Evolutionary conservation across 2,113 vertebrate genomes (phyloP), one percentile per base, ranked within the genome.

Genomic region (Entomyzon cyanotis): DNA sequence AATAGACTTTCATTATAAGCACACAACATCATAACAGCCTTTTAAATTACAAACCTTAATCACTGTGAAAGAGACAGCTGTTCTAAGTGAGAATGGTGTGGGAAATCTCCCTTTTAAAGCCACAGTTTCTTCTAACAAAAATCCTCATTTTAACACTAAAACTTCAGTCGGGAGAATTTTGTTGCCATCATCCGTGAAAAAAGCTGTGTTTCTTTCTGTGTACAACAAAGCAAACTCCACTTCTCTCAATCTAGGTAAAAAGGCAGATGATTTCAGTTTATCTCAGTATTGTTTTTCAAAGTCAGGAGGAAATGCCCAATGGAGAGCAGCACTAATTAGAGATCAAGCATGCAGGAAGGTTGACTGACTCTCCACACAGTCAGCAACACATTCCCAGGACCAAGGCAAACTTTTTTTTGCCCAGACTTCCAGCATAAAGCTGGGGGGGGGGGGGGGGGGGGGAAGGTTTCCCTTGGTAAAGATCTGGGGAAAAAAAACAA

Each of bases 11-110:
- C 62, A 89, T 84, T 84, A 84, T 55, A 71, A 78, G 74, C 12
- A 89, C 42, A 75, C 55, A 83, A 22, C 37, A 75, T 69, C 41
- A 27, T 37, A 60, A 53, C 49, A 85, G 59, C 63, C 70, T 86
- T 90, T 83, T 28, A 92, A 86, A 92, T 80, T 79, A 77, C 63
- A 73, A 87, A 62, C 47, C 41, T 93, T 88, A 68, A 88, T 73
- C 31, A 77, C 5, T 42, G 52, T 39, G 71, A 90, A 65, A 81
- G 37, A 79, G 62, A 68, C 85, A 91, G 82, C 71, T 96, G 75
- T 73, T 89, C n/a, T 88, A 68, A 71, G n/a, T n/a, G 37, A 71
- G 46, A 42, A 39, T 13, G 24, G 49, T n/a, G 28, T 64, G 58
- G 39, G 28, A 58, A 77, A 75, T 52, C 3, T 9, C 33, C 70